Percentiles rank a stretch among this genome's conserved stretches.
Conservation (phyloP, 1,140 invertebrate species). For the Geopemphigus sp. region DNA sequence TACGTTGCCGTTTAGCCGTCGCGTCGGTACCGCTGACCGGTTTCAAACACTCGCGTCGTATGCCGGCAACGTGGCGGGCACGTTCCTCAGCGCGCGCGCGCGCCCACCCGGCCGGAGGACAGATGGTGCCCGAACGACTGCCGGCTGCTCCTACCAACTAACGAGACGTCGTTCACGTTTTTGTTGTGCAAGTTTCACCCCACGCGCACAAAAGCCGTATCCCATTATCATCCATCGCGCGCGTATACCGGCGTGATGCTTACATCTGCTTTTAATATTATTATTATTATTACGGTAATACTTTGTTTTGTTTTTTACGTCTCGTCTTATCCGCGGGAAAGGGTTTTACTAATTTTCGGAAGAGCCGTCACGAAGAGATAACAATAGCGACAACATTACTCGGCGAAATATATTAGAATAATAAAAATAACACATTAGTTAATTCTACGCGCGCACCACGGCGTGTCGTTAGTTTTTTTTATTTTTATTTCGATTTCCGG, state of each 20-base stretch:
- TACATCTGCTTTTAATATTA: too few species aligned
- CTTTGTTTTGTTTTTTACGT: too few species aligned
- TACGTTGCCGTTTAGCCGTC: conserved; percentile 7
- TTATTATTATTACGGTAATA: not conserved
- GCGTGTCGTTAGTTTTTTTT: not conserved
- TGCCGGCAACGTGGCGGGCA: conserved; percentile 42
- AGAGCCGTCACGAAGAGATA: not conserved
- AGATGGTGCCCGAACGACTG: conserved; percentile 42
- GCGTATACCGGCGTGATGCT: too few species aligned
- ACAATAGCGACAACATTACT: not conserved
- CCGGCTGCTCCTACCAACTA: not conserved
- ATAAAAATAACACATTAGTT: not conserved
- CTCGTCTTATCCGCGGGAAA: not conserved
- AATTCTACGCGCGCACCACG: not conserved
- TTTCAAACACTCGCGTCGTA: not conserved
- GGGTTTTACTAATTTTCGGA: not conserved
- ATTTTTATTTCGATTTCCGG: not conserved
- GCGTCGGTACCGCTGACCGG: conserved; percentile 11
- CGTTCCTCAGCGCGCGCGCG: conserved; percentile 9
- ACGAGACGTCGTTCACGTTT: not conserved
- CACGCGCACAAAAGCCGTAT: too few species aligned
- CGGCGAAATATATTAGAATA: too few species aligned
- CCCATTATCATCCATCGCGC: too few species aligned
- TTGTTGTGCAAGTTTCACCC: conserved; percentile 27
- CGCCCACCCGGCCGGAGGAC: not conserved